Conservation (phyloP, 2,113 vertebrate genomes). For the Ceyx cyanopectus region DNA sequence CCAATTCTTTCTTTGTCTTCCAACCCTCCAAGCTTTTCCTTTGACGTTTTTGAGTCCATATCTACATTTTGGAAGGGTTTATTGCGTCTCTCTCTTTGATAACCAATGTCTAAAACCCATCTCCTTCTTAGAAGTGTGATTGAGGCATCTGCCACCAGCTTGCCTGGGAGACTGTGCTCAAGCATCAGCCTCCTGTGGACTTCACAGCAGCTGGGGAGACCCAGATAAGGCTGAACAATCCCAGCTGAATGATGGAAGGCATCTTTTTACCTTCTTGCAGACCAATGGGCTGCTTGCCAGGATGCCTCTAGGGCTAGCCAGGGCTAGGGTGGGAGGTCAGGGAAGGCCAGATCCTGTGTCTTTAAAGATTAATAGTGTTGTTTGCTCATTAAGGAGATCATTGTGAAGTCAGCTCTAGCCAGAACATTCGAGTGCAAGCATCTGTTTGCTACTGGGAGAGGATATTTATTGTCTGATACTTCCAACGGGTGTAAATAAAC, state of each 20-base stretch:
- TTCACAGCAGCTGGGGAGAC: not conserved
- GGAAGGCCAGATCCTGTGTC: conserved; percentile 26
- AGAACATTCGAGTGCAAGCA: conserved; percentile 77
- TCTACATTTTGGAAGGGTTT: not conserved
- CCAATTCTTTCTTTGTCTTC: not conserved
- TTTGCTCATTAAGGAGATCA: conserved; percentile 81
- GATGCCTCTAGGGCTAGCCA: not conserved
- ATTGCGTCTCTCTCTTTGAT: not conserved
- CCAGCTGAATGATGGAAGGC: not conserved
- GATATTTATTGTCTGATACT: conserved; percentile 82
- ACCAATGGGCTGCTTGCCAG: not conserved
- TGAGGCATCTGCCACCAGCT: not conserved
- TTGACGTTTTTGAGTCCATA: not conserved
- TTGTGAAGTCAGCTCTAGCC: conserved; percentile 67
- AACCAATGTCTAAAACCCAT: not conserved
- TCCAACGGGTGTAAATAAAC: conserved; percentile 83
- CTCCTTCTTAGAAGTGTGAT: not conserved
- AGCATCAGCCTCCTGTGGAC: not conserved
- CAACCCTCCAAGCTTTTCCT: not conserved
- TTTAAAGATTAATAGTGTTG: conserved; percentile 75
- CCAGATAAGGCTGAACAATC: not conserved
- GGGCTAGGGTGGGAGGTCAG: not conserved
- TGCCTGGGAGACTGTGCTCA: not conserved
- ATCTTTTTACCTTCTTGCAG: conserved; percentile 4
- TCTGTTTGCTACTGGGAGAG: conserved; percentile 83